Conservation (phyloP, 2,797 vertebrate species). For the Melanotaenia parkinsoni region DNA sequence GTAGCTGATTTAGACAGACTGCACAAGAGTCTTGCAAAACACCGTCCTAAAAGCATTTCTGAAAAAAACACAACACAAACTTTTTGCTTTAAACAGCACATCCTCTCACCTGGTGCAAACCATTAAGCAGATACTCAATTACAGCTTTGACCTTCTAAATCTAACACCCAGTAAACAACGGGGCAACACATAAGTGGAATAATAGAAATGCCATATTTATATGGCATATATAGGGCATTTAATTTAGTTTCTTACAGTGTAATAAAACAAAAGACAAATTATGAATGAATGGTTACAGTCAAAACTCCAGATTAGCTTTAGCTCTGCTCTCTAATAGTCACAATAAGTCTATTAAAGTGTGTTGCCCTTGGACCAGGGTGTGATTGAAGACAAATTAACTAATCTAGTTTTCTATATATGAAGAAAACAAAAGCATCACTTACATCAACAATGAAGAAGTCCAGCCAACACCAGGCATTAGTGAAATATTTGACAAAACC, state of each 20-base stretch:
- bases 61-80: neutral
- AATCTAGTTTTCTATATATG: slow-evolving; percentile 21
- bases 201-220: slow-evolving; percentile 18
- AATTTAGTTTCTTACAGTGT: slow-evolving; percentile 10
- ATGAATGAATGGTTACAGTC: neutral
- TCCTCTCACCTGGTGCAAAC: slow-evolving; percentile 62
- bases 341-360: slow-evolving; percentile 6
- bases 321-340: slow-evolving; percentile 10
- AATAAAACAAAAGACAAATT: slow-evolving; percentile 2
- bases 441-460: slow-evolving; percentile 99
- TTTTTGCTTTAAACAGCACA: slow-evolving; percentile 31
- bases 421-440: slow-evolving; percentile 79
- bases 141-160: slow-evolving; percentile 50
- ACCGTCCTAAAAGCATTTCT: slow-evolving; percentile 30
- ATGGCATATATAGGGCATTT: neutral
- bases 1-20: slow-evolving; percentile 57
- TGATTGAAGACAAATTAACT: slow-evolving; percentile 45
- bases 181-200: slow-evolving; percentile 9
- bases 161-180: slow-evolving; percentile 69
- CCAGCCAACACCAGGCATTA: slow-evolving; percentile 99
- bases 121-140: slow-evolving; percentile 62
- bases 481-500: slow-evolving; percentile 99
- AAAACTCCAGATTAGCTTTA: slow-evolving; percentile 23
- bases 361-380: slow-evolving; percentile 57
- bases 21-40: slow-evolving; percentile 50